These are phyloP conservation scores for Acanthosepion esculentum DNA, from an alignment of 2,888 invertebrate species.

Conservation along the genomic window DNA sequence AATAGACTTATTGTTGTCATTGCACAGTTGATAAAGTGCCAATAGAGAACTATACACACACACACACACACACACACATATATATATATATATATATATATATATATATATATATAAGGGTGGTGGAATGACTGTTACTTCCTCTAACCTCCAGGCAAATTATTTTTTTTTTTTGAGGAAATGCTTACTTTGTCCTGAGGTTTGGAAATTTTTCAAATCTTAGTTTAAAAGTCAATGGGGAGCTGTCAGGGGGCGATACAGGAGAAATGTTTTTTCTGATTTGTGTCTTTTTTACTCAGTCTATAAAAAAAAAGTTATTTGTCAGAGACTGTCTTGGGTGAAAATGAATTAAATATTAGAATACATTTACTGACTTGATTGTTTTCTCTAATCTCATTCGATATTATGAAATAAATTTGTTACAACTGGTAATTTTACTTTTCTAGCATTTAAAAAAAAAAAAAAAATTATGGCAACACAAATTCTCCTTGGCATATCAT, in stretches of 20 bases:
- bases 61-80: no score
- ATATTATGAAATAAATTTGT: no score
- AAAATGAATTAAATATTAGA: no score
- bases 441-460: no score
- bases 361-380: no score
- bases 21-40: neutral
- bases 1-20: neutral
- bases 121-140: neutral
- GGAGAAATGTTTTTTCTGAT: neutral
- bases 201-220: neutral
- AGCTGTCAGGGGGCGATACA: neutral
- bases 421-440: no score
- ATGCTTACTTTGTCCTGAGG: neutral
- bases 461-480: no score
- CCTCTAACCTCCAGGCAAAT: neutral
- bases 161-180: neutral
- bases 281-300: neutral
- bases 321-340: no score
- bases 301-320: no score
- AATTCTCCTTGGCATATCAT: no score
- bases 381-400: no score
- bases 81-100: no score
- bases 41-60: neutral
- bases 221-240: neutral
- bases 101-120: neutral